Conservation (phyloP, 2,888 invertebrate genomes). For the Pheosia gnoma region DNA sequence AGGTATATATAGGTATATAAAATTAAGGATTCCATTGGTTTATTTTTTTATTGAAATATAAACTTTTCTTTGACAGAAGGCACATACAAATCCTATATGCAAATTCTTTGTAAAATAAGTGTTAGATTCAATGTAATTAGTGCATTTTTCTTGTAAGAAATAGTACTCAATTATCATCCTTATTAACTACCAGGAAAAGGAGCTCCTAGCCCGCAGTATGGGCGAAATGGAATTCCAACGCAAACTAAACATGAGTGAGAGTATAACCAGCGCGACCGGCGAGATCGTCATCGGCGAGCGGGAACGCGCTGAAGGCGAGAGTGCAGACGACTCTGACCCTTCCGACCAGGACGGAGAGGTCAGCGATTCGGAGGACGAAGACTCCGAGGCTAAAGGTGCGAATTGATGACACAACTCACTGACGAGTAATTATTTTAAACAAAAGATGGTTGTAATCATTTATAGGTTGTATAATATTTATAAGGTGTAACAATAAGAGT, state of each 20-base stretch:
- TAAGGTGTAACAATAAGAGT: neutral
- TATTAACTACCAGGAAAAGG: slow-evolving; percentile 69
- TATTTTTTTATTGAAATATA: too few species aligned
- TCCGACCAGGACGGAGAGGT: slow-evolving; percentile 83
- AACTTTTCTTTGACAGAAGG: too few species aligned
- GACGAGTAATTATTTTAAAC: too few species aligned
- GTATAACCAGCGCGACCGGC: slow-evolving; percentile 52
- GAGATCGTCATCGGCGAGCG: slow-evolving; percentile 72
- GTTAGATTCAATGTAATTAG: too few species aligned
- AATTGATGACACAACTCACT: too few species aligned
- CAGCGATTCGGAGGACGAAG: slow-evolving; percentile 84
- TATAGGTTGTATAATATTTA: neutral
- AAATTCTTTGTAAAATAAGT: too few species aligned
- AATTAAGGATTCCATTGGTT: too few species aligned
- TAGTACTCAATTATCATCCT: too few species aligned
- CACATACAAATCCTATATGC: too few species aligned
- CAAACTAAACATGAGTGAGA: slow-evolving; percentile 72
- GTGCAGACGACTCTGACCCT: slow-evolving; percentile 83
- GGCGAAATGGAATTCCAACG: slow-evolving; percentile 77
- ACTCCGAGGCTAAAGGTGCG: slow-evolving; percentile 84
- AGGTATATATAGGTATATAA: too few species aligned
- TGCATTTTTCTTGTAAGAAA: too few species aligned
- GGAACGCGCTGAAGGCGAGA: slow-evolving; percentile 83
- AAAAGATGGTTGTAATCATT: too few species aligned
- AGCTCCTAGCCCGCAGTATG: slow-evolving; percentile 77